Conservation (phyloP, 1,140 invertebrate genomes). For the Drosophila littoralis region DNA sequence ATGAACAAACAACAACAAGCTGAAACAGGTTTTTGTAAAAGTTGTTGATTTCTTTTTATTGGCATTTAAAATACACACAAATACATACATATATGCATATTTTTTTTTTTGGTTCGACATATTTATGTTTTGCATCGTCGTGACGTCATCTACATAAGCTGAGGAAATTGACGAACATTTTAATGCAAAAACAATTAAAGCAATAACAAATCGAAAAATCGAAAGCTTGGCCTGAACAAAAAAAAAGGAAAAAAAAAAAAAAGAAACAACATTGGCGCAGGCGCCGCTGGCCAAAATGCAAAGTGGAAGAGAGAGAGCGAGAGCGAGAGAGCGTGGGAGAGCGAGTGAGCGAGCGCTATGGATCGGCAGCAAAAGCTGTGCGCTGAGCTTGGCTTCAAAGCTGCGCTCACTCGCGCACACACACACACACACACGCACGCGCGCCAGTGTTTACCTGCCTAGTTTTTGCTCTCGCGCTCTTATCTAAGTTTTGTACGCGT, state of each 20-base stretch:
- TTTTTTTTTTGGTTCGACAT: neutral
- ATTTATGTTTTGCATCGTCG: conserved; percentile 12
- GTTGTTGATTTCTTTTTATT: conserved; percentile 47
- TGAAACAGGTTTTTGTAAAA: conserved; percentile 46
- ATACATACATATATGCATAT: neutral
- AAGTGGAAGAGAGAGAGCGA: neutral
- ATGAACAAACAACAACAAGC: neutral
- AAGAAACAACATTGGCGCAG: conserved; percentile 20
- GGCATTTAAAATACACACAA: conserved; percentile 39
- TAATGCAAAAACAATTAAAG: conserved; percentile 12
- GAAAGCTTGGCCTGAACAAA: conserved; percentile 27
- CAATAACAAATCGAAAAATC: conserved; percentile 15
- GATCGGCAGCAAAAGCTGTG: conserved; percentile 20
- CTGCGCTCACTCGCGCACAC: conserved; percentile 1
- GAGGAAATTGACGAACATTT: conserved; percentile 8
- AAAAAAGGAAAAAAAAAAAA: neutral
- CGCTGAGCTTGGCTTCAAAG: conserved; percentile 27
- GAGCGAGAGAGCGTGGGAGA: neutral
- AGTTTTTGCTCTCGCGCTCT: conserved; percentile 9
- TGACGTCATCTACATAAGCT: conserved; percentile 15
- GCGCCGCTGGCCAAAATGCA: conserved; percentile 14
- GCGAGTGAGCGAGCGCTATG: neutral
- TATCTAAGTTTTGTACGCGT: neutral
- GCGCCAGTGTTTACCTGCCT: conserved; percentile 18
- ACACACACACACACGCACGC: neutral